Evolutionary conservation across 2,797 vertebrate genomes (phyloP).

Genomic region (Lepus oiostolus): DNA sequence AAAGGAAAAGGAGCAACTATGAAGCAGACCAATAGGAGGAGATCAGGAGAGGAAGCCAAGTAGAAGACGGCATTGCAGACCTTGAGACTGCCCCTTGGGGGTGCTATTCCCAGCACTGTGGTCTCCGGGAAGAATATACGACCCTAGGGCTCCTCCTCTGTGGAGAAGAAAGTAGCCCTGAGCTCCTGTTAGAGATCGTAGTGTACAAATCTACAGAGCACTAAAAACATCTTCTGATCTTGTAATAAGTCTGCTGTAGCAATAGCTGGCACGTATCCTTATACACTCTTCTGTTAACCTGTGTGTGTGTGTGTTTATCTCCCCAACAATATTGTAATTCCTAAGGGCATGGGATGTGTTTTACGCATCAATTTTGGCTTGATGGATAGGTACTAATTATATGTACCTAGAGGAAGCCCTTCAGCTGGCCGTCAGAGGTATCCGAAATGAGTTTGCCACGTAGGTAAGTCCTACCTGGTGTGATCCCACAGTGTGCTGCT

Average conservation of each 20-base stretch:
- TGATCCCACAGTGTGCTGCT: rapidly evolving
- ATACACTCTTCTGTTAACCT: neutral
- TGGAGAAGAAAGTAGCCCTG: neutral
- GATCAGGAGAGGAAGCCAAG: neutral
- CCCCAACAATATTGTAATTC: neutral
- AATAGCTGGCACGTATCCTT: neutral
- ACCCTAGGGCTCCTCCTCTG: neutral
- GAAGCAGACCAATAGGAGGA: neutral
- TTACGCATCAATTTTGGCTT: slow-evolving; percentile 24
- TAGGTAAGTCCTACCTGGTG: rapidly evolving
- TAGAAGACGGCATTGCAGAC: neutral
- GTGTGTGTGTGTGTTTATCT: neutral
- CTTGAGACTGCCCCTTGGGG: neutral
- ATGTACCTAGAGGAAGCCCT: neutral
- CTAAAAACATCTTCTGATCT: neutral
- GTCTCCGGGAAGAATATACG: neutral
- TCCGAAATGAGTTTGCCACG: neutral
- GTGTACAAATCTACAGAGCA: neutral
- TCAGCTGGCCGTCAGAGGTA: neutral
- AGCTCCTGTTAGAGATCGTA: neutral
- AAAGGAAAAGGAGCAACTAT: neutral
- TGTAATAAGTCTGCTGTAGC: neutral
- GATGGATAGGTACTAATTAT: slow-evolving; percentile 32
- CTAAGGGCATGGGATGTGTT: neutral
- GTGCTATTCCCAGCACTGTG: neutral